phyloP scores from a whole-genome alignment of 1,140 invertebrate genomes.

The Acromyrmex echinatior region DNA sequence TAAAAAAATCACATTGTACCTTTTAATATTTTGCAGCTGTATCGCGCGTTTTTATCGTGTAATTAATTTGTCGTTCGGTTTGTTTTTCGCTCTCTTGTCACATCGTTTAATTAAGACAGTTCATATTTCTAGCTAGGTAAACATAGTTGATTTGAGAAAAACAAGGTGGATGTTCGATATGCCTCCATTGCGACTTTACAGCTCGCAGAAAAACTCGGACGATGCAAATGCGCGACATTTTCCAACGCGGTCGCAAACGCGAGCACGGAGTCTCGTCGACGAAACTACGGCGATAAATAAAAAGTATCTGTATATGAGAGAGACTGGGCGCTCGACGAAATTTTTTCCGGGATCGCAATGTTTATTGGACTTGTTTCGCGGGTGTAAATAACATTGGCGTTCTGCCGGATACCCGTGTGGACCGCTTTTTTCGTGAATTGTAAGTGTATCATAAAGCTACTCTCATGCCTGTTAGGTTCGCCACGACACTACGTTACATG shows the following conservation, averaged over 20 bases:
- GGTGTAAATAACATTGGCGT: conserved; percentile 77
- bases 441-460: conserved; percentile 73
- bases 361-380: conserved; percentile 79
- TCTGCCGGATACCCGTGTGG: conserved; percentile 70
- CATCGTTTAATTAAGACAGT: conserved; percentile 18
- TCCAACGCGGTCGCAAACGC: conserved; percentile 14
- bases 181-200: conserved; percentile 11
- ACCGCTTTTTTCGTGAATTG: conserved; percentile 73
- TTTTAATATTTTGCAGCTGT: conserved; percentile 13
- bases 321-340: conserved; percentile 40
- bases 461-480: conserved; percentile 68
- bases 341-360: conserved; percentile 70
- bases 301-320: conserved; percentile 71
- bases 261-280: conserved; percentile 43
- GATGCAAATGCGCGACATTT: conserved; percentile 40
- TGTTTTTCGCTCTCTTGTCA: conserved; percentile 1
- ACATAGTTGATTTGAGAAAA: background rate
- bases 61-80: conserved; percentile 2
- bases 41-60: background rate
- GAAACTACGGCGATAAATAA: conserved; percentile 79
- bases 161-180: conserved; percentile 2
- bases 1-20: conserved; percentile 41
- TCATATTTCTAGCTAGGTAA: background rate
- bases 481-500: conserved; percentile 66
- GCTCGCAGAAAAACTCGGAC: conserved; percentile 13